Percentiles rank a stretch among this genome's conserved stretches.
Conservation (phyloP, 2,888 invertebrate genomes). For the Empis livida region DNA sequence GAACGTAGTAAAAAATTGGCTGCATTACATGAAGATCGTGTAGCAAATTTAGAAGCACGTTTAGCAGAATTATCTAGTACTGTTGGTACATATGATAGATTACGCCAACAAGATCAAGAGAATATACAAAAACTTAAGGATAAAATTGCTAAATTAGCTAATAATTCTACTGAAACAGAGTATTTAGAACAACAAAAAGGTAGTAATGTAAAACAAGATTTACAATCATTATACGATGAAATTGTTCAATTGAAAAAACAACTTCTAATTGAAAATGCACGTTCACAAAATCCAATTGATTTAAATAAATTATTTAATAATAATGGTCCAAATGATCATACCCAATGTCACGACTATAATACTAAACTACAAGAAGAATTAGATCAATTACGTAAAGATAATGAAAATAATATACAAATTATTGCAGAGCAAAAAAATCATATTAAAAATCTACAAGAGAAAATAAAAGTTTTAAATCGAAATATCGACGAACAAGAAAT, state of each 20-base stretch:
- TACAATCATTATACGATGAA: slow-evolving; percentile 47
- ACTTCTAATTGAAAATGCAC: slow-evolving; percentile 46
- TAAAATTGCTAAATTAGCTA: slow-evolving; percentile 24
- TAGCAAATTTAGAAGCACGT: slow-evolving; percentile 59
- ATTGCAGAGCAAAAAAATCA: slow-evolving; percentile 41
- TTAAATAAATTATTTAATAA: slow-evolving; percentile 40
- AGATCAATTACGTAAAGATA: slow-evolving; percentile 45
- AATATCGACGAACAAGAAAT: slow-evolving; percentile 51
- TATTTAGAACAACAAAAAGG: too few relatives aligned
- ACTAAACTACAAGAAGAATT: slow-evolving; percentile 50
- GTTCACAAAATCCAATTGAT: slow-evolving; percentile 46
- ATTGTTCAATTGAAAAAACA: slow-evolving; percentile 50
- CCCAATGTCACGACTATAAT: slow-evolving; percentile 51
- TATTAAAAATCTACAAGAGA: slow-evolving; percentile 52
- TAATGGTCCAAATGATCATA: slow-evolving; percentile 31
- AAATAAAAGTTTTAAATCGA: slow-evolving; percentile 46
- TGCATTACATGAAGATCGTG: slow-evolving; percentile 60
- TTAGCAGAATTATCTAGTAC: slow-evolving; percentile 67
- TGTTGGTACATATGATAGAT: slow-evolving; percentile 62
- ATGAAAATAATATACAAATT: slow-evolving; percentile 20
- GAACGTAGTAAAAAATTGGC: slow-evolving; percentile 54
- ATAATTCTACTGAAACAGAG: neutral
- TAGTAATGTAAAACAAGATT: slow-evolving; percentile 29
- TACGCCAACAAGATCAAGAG: slow-evolving; percentile 56
- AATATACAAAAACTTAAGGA: slow-evolving; percentile 50